A percentile compares a stretch with the other conserved stretches of the same genome.
These are phyloP conservation scores for Crossocerus cetratus DNA, from an alignment of 2,888 invertebrate species.

Conservation along the genomic window DNA sequence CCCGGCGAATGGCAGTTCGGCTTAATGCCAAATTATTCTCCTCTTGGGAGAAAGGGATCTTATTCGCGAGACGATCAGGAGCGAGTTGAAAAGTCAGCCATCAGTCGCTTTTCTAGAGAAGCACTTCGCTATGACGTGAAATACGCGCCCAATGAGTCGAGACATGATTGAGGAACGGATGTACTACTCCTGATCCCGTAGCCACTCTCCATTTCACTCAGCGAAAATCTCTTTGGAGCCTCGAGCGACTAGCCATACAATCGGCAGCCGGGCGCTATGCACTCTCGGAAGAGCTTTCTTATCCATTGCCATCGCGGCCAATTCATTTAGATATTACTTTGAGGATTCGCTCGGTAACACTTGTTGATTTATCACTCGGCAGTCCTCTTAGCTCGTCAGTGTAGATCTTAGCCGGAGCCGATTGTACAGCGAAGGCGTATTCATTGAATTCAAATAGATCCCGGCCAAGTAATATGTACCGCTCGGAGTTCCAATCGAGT, in stretches of 20 bases:
- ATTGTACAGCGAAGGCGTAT: neutral
- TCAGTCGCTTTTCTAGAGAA: conserved; percentile 39
- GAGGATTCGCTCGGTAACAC: neutral
- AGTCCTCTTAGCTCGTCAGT: neutral
- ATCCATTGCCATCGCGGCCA: neutral
- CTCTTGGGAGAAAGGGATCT: conserved; percentile 4
- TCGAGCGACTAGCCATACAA: conserved; percentile 28
- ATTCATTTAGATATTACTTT: no score
- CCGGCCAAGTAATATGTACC: neutral
- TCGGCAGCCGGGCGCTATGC: conserved; percentile 20
- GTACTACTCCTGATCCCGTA: conserved; percentile 12
- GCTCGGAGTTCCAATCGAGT: neutral
- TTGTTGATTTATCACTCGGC: neutral
- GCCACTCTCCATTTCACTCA: conserved; percentile 35
- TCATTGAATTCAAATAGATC: neutral
- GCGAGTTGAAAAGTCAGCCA: neutral
- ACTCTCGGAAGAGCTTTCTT: conserved; percentile 4
- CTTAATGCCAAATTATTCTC: conserved; percentile 65
- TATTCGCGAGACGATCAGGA: neutral
- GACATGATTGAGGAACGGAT: conserved; percentile 22
- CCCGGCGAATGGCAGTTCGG: conserved; percentile 56
- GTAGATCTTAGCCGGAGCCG: neutral
- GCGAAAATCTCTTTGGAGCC: conserved; percentile 47
- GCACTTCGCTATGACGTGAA: conserved; percentile 45
- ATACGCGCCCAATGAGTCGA: conserved; percentile 49